phyloP scores from a whole-genome alignment of 2,797 vertebrate species.

The Peromyscus aztecus region DNA sequence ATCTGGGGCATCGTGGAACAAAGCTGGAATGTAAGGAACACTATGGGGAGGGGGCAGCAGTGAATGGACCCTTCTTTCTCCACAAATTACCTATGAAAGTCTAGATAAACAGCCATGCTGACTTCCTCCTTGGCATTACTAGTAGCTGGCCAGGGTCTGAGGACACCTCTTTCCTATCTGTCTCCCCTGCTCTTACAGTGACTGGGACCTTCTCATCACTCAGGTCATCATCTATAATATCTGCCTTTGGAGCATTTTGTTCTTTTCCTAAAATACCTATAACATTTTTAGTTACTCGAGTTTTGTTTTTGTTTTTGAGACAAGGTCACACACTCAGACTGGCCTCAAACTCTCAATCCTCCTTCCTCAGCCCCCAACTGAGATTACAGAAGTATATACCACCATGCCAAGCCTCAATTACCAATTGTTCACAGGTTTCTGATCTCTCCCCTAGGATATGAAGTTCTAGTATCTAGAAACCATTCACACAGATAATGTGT shows the following conservation, averaged over 20 bases:
- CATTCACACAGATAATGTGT: neutral
- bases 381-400: neutral
- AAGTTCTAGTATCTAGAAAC: neutral
- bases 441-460: neutral
- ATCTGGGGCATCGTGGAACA: slow-evolving; percentile 70
- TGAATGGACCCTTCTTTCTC: slow-evolving; percentile 73
- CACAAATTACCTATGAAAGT: slow-evolving; percentile 72
- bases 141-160: neutral
- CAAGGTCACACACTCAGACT: neutral
- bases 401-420: neutral
- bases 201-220: slow-evolving; percentile 36
- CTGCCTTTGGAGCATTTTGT: slow-evolving; percentile 2
- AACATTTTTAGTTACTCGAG: neutral
- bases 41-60: slow-evolving; percentile 29
- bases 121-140: slow-evolving; percentile 48
- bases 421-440: slow-evolving; percentile 24
- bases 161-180: slow-evolving; percentile 26
- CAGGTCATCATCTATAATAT: slow-evolving; percentile 10
- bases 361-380: neutral
- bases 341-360: neutral
- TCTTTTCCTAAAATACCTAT: slow-evolving; percentile 37
- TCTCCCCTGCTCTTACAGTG: neutral
- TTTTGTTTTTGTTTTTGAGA: neutral
- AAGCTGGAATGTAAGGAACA: slow-evolving; percentile 70
- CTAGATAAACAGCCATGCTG: slow-evolving; percentile 70